Evolutionary conservation across 2,113 vertebrate species (phyloP).

Genomic region (Copsychus sechellarum): DNA sequence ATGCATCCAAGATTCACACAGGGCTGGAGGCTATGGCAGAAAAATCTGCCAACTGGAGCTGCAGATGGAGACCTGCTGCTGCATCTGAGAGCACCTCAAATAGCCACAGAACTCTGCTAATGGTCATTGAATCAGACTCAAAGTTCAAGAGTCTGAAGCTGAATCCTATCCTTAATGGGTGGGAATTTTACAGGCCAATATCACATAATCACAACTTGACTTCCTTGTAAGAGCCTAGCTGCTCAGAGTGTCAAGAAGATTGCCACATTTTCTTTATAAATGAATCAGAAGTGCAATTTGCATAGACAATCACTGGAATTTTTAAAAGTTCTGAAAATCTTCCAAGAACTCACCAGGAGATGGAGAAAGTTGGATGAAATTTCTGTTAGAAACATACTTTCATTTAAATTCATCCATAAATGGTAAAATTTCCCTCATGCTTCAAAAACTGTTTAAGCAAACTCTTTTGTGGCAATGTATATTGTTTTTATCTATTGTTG

Average conservation of each 20-base stretch:
- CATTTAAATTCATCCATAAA: background rate
- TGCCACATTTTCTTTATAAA: background rate
- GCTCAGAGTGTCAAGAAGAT: background rate
- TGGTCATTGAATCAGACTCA: background rate
- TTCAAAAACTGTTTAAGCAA: background rate
- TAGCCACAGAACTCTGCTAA: background rate
- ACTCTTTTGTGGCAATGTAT: background rate
- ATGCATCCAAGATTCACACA: background rate
- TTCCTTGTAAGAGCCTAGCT: background rate
- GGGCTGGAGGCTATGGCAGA: background rate
- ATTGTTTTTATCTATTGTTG: background rate
- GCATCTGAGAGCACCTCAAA: background rate
- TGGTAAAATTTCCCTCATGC: background rate
- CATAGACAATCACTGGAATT: background rate
- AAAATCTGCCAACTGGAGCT: background rate
- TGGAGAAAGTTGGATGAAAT: background rate
- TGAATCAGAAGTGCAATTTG: background rate
- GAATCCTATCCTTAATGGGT: background rate
- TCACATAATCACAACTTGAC: background rate
- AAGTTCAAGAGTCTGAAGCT: background rate
- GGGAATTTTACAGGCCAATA: background rate
- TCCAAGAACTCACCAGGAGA: background rate
- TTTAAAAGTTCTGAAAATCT: background rate
- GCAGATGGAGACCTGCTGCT: background rate
- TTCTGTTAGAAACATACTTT: background rate